Conservation (phyloP, 2,888 invertebrate genomes). For the Ecliptopera silaceata region DNA sequence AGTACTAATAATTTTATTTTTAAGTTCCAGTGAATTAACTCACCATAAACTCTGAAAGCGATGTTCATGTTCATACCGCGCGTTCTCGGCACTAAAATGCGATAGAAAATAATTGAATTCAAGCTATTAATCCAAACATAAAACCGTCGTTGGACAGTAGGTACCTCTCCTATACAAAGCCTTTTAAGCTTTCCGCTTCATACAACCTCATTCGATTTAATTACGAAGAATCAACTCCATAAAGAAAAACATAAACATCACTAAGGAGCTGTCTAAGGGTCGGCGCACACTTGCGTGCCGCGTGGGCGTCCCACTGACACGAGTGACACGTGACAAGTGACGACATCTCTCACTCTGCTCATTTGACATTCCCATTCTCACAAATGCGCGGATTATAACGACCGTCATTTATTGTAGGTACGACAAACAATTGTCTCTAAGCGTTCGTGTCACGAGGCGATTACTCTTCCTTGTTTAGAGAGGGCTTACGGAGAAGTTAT, state of each 20-base stretch:
- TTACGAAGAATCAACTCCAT: conserved; percentile 15
- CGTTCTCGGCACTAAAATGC: conserved; percentile 1
- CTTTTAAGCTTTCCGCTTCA: conserved; percentile 8
- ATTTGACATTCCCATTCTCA: conserved; percentile 31
- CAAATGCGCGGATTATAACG: conserved; percentile 41
- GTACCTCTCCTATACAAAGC: conserved; percentile 7
- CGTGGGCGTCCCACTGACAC: conserved; percentile 27
- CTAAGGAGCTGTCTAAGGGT: conserved; percentile 17
- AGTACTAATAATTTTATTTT: background rate
- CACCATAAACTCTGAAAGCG: background rate
- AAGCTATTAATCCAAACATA: conserved; percentile 3
- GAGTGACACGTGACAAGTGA: conserved; percentile 42
- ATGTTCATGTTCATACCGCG: conserved; percentile 3
- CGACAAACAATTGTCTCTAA: conserved; percentile 34
- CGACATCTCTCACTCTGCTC: conserved; percentile 39
- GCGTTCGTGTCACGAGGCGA: conserved; percentile 36
- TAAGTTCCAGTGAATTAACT: background rate
- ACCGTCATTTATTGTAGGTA: conserved; percentile 32
- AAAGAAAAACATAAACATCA: conserved; percentile 24
- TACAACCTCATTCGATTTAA: conserved; percentile 24
- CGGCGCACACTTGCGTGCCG: conserved; percentile 24
- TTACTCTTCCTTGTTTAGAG: conserved; percentile 39
- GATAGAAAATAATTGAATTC: conserved; percentile 11
- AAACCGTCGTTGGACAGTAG: conserved; percentile 12
- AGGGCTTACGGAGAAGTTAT: conserved; percentile 24